phyloP scores from a whole-genome alignment of 2,888 invertebrate species.

The Heliconius aoede region DNA sequence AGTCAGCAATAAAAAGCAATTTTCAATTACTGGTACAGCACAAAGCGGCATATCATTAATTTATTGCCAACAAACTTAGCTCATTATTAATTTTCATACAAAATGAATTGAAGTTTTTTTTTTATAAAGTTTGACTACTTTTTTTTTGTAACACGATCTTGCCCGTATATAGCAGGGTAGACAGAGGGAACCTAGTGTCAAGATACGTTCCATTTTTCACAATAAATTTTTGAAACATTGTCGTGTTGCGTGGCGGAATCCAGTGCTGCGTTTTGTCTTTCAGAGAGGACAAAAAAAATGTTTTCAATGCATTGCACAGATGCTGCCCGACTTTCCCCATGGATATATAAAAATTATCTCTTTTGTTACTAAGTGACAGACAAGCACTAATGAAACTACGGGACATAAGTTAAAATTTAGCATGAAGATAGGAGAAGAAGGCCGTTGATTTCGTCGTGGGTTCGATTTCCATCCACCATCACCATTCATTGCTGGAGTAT shows the following conservation, averaged over 20 bases:
- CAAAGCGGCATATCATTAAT: slow-evolving; percentile 7
- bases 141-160: background rate
- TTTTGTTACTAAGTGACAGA: too few species aligned
- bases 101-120: background rate
- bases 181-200: background rate
- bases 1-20: slow-evolving; percentile 27
- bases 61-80: slow-evolving; percentile 2
- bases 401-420: too few species aligned
- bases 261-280: too few species aligned
- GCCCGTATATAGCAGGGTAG: background rate
- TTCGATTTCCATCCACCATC: too few species aligned
- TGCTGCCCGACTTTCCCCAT: too few species aligned
- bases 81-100: slow-evolving; percentile 7
- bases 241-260: background rate
- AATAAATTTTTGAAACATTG: background rate
- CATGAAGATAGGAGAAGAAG: too few species aligned
- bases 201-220: background rate
- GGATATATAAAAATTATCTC: too few species aligned
- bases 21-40: slow-evolving; percentile 8
- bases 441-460: too few species aligned
- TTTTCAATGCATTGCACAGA: too few species aligned
- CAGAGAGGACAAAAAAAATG: background rate
- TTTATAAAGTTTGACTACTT: background rate
- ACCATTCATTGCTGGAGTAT: too few species aligned
- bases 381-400: too few species aligned